These are phyloP conservation scores for Tinamus guttatus DNA, from an alignment of 2,113 vertebrate species.

Conservation along the genomic window DNA sequence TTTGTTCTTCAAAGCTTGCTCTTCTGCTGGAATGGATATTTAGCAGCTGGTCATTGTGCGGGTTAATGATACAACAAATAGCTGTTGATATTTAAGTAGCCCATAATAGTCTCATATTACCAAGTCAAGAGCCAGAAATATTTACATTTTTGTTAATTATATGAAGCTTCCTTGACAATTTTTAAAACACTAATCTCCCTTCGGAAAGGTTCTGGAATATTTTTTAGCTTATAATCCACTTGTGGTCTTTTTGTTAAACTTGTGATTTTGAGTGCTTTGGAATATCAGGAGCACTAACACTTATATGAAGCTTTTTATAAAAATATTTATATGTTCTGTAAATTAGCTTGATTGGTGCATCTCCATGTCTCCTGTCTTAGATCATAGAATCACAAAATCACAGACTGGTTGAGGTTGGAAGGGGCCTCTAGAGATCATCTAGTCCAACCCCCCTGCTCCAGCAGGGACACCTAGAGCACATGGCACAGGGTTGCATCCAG, in stretches of 20 bases:
- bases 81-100: neutral
- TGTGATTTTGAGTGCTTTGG: neutral
- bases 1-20: neutral
- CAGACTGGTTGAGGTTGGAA: no score
- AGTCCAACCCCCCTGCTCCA: no score
- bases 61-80: slow-evolving; percentile 16
- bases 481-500: no score
- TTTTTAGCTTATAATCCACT: neutral
- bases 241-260: neutral
- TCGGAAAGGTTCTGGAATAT: neutral
- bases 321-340: neutral
- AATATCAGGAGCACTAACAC: neutral
- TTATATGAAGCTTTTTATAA: neutral
- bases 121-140: neutral
- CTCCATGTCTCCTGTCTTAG: neutral
- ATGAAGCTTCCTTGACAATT: neutral
- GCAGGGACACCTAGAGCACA: no score
- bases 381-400: no score
- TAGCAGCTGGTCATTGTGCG: neutral
- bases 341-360: neutral
- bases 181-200: neutral
- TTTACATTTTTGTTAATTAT: slow-evolving; percentile 35
- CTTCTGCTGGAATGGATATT: neutral
- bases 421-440: no score
- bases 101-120: neutral